Evolutionary conservation across 1,140 invertebrate species (phyloP).

Genomic region (Sarcophaga peregrina): DNA sequence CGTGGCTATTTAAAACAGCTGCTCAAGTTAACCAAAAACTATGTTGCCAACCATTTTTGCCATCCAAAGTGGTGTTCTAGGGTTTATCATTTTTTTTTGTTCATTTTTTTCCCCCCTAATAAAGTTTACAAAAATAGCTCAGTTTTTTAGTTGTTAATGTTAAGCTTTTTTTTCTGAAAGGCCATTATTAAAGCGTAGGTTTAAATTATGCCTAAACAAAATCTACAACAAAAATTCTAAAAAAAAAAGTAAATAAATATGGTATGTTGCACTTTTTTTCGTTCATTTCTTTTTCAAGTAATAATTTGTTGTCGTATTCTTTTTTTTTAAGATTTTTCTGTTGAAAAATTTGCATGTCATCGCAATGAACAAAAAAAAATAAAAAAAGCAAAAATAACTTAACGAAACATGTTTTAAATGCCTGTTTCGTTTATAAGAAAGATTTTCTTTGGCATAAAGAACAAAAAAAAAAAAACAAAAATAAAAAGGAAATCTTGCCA

Average conservation of each 20-base stretch:
- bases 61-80: background rate
- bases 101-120: background rate
- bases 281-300: background rate
- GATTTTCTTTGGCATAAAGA: no score
- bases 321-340: conserved; percentile 12
- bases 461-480: no score
- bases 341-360: conserved; percentile 36
- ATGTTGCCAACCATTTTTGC: background rate
- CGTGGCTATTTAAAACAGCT: conserved; percentile 27
- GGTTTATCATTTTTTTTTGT: background rate
- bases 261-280: conserved; percentile 3
- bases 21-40: background rate
- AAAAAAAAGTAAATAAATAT: background rate
- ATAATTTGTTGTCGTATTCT: conserved; percentile 26
- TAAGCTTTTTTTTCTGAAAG: background rate
- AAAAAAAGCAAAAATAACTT: background rate
- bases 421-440: background rate
- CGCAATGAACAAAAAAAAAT: no score
- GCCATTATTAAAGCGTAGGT: conserved; percentile 26
- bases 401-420: conserved; percentile 30
- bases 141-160: background rate
- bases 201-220: conserved; percentile 28
- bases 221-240: no score
- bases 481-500: conserved; percentile 30
- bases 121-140: conserved; percentile 14